Evolutionary conservation across 2,113 vertebrate genomes (phyloP).

Genomic region (Pheucticus melanocephalus): DNA sequence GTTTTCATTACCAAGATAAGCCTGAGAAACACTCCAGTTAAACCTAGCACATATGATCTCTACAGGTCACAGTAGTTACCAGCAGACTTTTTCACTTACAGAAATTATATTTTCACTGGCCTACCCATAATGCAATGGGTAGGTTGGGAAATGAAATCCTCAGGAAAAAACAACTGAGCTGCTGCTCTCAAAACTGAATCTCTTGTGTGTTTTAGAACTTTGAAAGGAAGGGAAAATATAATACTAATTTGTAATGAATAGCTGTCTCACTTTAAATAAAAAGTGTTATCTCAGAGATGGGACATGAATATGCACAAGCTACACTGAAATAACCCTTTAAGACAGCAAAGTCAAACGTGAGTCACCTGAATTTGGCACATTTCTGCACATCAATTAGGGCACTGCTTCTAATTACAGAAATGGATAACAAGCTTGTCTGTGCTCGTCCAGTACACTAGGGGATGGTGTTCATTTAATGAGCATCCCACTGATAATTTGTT

Average conservation of each 20-base stretch:
- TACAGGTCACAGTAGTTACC: slow-evolving; percentile 10
- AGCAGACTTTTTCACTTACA: slow-evolving; percentile 33
- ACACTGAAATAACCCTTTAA: neutral
- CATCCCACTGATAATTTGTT: slow-evolving; percentile 53
- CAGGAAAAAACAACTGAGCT: neutral
- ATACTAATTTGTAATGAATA: neutral
- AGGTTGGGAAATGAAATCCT: neutral
- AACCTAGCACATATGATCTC: neutral
- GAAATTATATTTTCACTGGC: slow-evolving; percentile 40
- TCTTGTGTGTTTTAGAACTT: neutral
- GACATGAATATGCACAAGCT: neutral
- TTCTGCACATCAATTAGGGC: neutral
- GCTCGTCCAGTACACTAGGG: neutral
- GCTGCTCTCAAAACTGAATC: slow-evolving; percentile 1
- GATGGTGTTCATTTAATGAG: slow-evolving; percentile 46
- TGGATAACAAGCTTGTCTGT: slow-evolving; percentile 7
- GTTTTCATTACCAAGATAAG: slow-evolving; percentile 26
- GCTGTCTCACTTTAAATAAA: neutral
- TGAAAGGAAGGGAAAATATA: neutral
- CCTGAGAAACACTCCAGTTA: slow-evolving; percentile 24
- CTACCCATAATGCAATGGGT: neutral
- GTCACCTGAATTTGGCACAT: neutral
- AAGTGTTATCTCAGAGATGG: neutral
- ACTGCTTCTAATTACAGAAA: slow-evolving; percentile 12
- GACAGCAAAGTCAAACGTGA: neutral